Evolutionary conservation across 1,140 invertebrate genomes (phyloP).

Genomic region (Eupristina koningsbergeri): DNA sequence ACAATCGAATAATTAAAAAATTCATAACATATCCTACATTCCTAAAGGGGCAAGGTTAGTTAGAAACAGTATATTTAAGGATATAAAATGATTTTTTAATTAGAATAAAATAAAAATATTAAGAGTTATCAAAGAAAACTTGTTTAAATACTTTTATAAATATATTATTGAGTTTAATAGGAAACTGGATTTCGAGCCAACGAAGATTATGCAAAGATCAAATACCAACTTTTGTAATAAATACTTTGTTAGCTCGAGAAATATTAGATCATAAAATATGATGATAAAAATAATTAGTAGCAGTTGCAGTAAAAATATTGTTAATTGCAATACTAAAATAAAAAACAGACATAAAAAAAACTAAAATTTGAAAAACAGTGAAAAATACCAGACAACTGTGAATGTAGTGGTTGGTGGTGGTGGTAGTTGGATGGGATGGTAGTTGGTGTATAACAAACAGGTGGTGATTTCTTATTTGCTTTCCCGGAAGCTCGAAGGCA

Average conservation of each 20-base stretch:
- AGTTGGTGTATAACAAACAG: constrained; percentile 63
- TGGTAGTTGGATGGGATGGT: constrained; percentile 64
- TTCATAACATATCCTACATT: constrained; percentile 64
- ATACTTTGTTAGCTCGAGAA: neutral
- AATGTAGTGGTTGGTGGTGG: constrained; percentile 71
- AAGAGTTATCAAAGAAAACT: neutral
- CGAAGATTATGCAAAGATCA: neutral
- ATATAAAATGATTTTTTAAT: constrained; percentile 1
- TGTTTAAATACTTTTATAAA: neutral
- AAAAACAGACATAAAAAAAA: constrained; percentile 54
- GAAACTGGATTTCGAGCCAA: neutral
- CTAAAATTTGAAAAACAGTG: constrained; percentile 70
- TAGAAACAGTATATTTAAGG: constrained; percentile 58
- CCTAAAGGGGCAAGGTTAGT: constrained; percentile 66
- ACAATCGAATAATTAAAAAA: constrained; percentile 66
- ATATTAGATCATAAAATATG: neutral
- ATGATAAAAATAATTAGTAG: constrained; percentile 13
- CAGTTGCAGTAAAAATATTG: constrained; percentile 32
- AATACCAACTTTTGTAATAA: neutral
- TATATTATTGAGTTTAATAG: neutral
- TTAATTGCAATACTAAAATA: constrained; percentile 49
- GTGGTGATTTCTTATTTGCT: constrained; percentile 71
- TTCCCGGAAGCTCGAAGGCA: constrained; percentile 68
- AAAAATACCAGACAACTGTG: constrained; percentile 73
- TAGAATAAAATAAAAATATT: constrained; percentile 33